Evolutionary conservation across 2,888 invertebrate genomes (phyloP), one percentile per base, ranked within the genome.

Genomic region (Ptychoptera albimana): DNA sequence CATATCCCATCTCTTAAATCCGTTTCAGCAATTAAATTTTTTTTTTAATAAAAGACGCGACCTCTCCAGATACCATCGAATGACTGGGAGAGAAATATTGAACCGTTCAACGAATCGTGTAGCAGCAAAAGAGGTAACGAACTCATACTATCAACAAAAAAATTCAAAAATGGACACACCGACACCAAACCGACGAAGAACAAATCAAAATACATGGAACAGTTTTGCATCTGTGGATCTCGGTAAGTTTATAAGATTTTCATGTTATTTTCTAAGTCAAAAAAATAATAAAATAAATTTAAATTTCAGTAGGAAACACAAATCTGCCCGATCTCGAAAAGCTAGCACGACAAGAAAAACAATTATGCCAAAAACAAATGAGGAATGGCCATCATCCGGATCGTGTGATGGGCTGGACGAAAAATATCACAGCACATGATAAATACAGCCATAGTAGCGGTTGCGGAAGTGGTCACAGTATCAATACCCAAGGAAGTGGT

Each of bases 181-280:
- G 51, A 66, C 64, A 50, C 60, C 64, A 58, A 65, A 65, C 55
- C 64, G 66, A 49, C 62, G 61, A 47, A 61, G 60, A 46, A 57
- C 60, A 63, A 64, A 55, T 60, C 64, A 53, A 60, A 75, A 69
- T 75, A 75, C 72, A 73, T 76, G 75, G 74, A 75, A 67, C 75
- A 75, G 54, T 75, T 76, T 73, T 76, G 75, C 67, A 73, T 76
- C 69, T 76, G 75, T 67, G 59, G 74, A 66, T 72, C 73, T 69
- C 60, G 68, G 71, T 71, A 52, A 39, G 44, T 7, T 3, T 39
- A 42, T 36, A 13, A 47, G 37, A 37, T 41, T 40, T 40, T 5
- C 23, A n/a, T n/a, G n/a, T n/a, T n/a, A n/a, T n/a, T n/a, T n/a
- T n/a, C n/a, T n/a, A n/a, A n/a, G n/a, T n/a, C 23, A 7, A 23